phyloP scores from a whole-genome alignment of 2,888 invertebrate species.

The Andrena bucephala region DNA sequence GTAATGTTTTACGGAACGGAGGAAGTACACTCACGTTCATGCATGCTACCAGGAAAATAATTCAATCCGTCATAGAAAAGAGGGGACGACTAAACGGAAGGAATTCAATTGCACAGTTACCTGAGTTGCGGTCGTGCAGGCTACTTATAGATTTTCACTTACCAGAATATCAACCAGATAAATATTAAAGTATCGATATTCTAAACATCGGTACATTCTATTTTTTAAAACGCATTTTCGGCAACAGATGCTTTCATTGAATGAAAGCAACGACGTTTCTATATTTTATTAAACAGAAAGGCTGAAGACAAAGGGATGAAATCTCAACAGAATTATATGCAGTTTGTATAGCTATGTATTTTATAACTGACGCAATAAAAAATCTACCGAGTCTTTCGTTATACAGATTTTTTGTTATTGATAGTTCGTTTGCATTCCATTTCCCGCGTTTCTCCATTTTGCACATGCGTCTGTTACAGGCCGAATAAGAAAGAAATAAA shows the following conservation, averaged over 20 bases:
- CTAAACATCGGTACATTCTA: not conserved
- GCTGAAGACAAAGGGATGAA: not conserved
- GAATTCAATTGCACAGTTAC: slow-evolving; percentile 54
- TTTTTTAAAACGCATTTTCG: too few species aligned
- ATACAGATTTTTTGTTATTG: not conserved
- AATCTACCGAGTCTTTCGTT: not conserved
- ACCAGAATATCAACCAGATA: slow-evolving; percentile 30
- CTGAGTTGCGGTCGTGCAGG: slow-evolving; percentile 58
- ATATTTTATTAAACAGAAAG: not conserved
- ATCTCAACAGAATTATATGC: not conserved
- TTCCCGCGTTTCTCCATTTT: slow-evolving; percentile 10
- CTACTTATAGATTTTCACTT: slow-evolving; percentile 59
- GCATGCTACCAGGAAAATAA: slow-evolving; percentile 51
- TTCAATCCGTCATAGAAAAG: slow-evolving; percentile 50
- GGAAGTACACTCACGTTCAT: slow-evolving; percentile 44
- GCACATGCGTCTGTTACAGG: slow-evolving; percentile 76
- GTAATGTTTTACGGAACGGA: slow-evolving; percentile 61
- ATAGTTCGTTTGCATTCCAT: not conserved
- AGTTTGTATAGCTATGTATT: not conserved
- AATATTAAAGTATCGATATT: slow-evolving; percentile 3
- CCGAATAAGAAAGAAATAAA: slow-evolving; percentile 88
- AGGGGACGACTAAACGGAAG: slow-evolving; percentile 54
- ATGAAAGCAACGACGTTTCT: not conserved
- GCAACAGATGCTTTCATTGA: not conserved
- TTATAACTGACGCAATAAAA: slow-evolving; percentile 26